Evolutionary conservation across 2,797 vertebrate genomes (phyloP).

Genomic region (Syngnathus acus): DNA sequence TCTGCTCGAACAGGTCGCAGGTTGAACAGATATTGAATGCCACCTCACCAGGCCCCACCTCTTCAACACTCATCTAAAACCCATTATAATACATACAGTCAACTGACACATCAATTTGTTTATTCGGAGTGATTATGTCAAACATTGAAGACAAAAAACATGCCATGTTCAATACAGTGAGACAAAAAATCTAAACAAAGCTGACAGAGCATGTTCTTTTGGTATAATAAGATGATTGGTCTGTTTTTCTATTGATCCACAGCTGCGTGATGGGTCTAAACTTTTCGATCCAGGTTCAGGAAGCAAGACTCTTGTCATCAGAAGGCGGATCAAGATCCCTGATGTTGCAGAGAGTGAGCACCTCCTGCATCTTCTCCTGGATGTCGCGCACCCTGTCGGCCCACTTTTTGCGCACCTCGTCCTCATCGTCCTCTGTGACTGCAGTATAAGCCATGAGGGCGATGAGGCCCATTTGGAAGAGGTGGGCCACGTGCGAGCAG

Average conservation of each 20-base stretch:
- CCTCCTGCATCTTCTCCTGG: conserved; percentile 66
- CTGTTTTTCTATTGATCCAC: conserved; percentile 24
- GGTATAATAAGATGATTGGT: conserved; percentile 19
- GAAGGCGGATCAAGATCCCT: background rate
- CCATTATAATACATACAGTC: too few species aligned
- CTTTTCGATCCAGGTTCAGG: conserved; percentile 16
- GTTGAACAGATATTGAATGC: too few species aligned
- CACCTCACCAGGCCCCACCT: too few species aligned
- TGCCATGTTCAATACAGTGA: background rate
- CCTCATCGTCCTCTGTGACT: conserved; percentile 69
- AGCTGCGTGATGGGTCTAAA: conserved; percentile 4
- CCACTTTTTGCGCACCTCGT: conserved; percentile 67
- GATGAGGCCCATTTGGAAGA: conserved; percentile 75
- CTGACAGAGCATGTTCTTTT: conserved; percentile 17
- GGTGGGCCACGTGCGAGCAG: conserved; percentile 67
- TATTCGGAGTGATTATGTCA: background rate
- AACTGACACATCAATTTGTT: background rate
- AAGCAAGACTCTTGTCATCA: background rate
- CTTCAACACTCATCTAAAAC: background rate
- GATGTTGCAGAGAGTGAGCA: conserved; percentile 60
- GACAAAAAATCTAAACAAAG: conserved; percentile 15
- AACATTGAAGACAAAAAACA: background rate
- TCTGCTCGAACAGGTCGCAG: too few species aligned
- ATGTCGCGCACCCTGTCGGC: conserved; percentile 56
- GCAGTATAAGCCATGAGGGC: conserved; percentile 69